Evolutionary conservation across 2,888 invertebrate genomes (phyloP), one percentile per base, ranked within the genome.

Genomic region (Xestia ashworthii): DNA sequence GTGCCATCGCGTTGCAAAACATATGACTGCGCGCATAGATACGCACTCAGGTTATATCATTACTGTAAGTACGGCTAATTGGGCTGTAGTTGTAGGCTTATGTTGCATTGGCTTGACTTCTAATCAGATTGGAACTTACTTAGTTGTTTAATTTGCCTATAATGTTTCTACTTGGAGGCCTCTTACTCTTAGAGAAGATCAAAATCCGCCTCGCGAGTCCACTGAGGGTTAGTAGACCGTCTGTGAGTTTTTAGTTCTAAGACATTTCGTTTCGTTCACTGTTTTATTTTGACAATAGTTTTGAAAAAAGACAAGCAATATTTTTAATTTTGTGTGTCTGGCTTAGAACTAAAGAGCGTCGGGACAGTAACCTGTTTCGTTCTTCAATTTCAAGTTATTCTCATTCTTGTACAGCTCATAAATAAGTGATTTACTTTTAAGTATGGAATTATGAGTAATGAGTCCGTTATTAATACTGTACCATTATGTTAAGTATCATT

Each of bases 31-130:
- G 48, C 64, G 71, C 64, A 32, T 69, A 50, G 14, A 22, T 41
- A 41, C 64, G 14, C 41, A 41, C 64, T 12, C 41, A 71, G 9
- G n/a, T 84, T 84, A 83, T 84, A 70, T 81, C 71, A 84, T 72
- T 78, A 58, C 38, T 44, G 66, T 76, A 70, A 46, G 80, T 62
- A 53, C 50, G 12, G 44, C 50, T 72, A 80, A 76, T 82, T 75
- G 60, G 58, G 9, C 14, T 60, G 62, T 71, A 58, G 50, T 80
- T 81, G 67, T 71, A 53, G 53, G 25, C 25, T 19, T 53, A 4
- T 72, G n/a, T 79, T 78, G 44, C 32, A 12, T 32, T 66, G 38
- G 8, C 25, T 48, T 78, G 78, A 16, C 22, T 68, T 62, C 1
- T 32, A 16, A 77, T 25, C 25, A 70, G 50, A 53, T 74, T 46